Conservation (phyloP, 2,888 invertebrate species). For the Cosmorhoe ocellata region DNA sequence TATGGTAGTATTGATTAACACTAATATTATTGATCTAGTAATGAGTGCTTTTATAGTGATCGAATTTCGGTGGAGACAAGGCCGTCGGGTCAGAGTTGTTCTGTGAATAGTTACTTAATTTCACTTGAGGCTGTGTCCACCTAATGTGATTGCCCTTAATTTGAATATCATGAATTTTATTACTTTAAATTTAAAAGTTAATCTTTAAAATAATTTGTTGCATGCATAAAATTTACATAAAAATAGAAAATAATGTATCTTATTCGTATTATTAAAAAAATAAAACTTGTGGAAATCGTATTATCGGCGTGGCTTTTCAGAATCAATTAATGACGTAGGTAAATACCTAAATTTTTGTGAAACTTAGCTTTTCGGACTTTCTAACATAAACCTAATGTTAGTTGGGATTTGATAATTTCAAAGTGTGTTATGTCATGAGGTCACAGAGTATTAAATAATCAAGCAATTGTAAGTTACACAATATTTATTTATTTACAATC, state of each 20-base stretch:
- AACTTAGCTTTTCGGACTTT: neutral
- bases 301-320: too few species aligned
- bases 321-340: too few species aligned
- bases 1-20: conserved; percentile 46
- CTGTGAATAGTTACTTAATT: conserved; percentile 23
- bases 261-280: too few species aligned
- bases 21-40: conserved; percentile 54
- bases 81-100: conserved; percentile 54
- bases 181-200: neutral
- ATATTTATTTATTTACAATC: conserved; percentile 12
- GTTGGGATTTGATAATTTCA: neutral
- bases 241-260: too few species aligned
- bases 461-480: conserved; percentile 12
- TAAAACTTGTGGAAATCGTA: too few species aligned
- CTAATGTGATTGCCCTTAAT: conserved; percentile 18
- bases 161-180: conserved; percentile 9
- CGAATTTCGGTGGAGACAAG: conserved; percentile 58
- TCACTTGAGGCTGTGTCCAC: conserved; percentile 25
- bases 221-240: too few species aligned
- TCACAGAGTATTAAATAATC: conserved; percentile 9
- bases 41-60: conserved; percentile 54
- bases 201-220: too few species aligned
- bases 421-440: conserved; percentile 5
- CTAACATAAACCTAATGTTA: neutral
- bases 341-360: too few species aligned